phyloP scores from a whole-genome alignment of 2,797 vertebrate species.

The Platalea minor region DNA sequence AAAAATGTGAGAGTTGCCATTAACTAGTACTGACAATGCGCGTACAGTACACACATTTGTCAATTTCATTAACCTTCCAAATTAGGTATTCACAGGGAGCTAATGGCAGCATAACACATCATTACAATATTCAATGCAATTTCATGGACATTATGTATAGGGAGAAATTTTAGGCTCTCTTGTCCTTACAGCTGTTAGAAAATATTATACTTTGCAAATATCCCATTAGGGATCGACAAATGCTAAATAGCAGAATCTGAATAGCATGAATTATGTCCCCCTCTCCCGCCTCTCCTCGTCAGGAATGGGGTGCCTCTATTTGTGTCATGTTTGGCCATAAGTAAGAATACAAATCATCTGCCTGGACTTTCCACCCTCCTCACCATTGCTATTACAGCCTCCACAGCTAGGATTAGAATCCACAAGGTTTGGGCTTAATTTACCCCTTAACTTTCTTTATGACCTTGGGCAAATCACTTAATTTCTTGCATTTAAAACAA shows the following conservation, averaged over 20 bases:
- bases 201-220: conserved; percentile 70
- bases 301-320: conserved; percentile 51
- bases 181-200: conserved; percentile 74
- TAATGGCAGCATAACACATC: conserved; percentile 71
- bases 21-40: conserved; percentile 63
- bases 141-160: conserved; percentile 68
- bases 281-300: conserved; percentile 24
- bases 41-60: conserved; percentile 60
- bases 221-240: conserved; percentile 52
- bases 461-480: conserved; percentile 4
- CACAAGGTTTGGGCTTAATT: neutral
- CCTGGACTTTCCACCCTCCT: neutral
- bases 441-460: neutral
- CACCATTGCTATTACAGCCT: neutral
- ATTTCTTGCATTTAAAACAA: neutral
- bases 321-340: conserved; percentile 21
- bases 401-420: neutral
- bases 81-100: conserved; percentile 69
- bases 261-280: conserved; percentile 46
- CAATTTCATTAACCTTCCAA: conserved; percentile 76
- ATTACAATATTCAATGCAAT: conserved; percentile 73
- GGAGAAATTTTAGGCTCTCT: conserved; percentile 64
- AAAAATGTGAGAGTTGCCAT: conserved; percentile 65
- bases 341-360: conserved; percentile 5
- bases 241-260: conserved; percentile 59